Evolutionary conservation across 1,140 invertebrate species (phyloP).

Genomic region (Pomphorhynchus laevis): DNA sequence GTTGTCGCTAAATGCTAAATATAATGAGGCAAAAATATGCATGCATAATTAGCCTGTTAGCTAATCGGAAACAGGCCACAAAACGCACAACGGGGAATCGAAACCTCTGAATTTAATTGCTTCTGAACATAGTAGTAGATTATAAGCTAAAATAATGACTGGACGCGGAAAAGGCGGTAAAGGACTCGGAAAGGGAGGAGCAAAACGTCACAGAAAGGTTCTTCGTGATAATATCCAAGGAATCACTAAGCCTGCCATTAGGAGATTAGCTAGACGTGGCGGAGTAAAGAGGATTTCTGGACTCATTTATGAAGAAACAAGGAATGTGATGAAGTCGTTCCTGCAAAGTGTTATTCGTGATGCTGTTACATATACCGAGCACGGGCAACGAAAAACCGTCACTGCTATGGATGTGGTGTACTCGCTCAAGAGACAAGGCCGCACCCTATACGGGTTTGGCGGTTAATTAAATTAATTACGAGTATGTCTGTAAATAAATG

Average conservation of each 20-base stretch:
- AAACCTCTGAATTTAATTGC: too few relatives aligned
- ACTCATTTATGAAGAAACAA: slow-evolving; percentile 34
- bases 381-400: slow-evolving; percentile 40
- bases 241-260: slow-evolving; percentile 31
- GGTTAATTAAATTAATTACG: slow-evolving; percentile 22
- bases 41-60: too few relatives aligned
- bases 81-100: too few relatives aligned
- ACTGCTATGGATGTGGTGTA: slow-evolving; percentile 56
- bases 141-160: slow-evolving; percentile 15
- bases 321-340: slow-evolving; percentile 37
- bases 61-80: too few relatives aligned
- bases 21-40: too few relatives aligned
- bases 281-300: slow-evolving; percentile 37
- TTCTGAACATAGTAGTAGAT: too few relatives aligned
- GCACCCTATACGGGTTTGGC: slow-evolving; percentile 29
- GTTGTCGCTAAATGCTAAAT: too few relatives aligned
- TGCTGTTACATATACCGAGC: slow-evolving; percentile 43
- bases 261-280: slow-evolving; percentile 31
- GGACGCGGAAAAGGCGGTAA: slow-evolving; percentile 17
- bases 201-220: slow-evolving; percentile 19
- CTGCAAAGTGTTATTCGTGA: slow-evolving; percentile 42
- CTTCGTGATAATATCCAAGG: slow-evolving; percentile 35
- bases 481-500: too few relatives aligned
- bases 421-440: slow-evolving; percentile 40
- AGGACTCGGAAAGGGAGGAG: slow-evolving; percentile 16